Percentiles rank a stretch among this genome's conserved stretches.
Evolutionary conservation across 2,797 vertebrate genomes (phyloP).

Genomic region (Aeoliscus strigatus): DNA sequence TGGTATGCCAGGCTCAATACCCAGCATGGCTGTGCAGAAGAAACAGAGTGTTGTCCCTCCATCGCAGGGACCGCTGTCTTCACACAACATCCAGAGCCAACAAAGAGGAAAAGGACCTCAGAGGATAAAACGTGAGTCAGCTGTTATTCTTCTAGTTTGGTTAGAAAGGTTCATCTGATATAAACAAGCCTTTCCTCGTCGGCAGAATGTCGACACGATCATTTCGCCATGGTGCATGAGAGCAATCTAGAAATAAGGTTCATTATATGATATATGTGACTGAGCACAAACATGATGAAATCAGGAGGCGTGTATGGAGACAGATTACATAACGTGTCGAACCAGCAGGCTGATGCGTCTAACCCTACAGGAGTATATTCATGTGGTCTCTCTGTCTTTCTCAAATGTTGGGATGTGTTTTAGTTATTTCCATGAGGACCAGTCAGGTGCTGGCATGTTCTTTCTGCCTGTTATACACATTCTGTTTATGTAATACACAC

Average conservation of each 20-base stretch:
- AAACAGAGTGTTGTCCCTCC: slow-evolving; percentile 57
- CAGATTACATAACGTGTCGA: slow-evolving; percentile 23
- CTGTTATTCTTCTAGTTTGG: background rate
- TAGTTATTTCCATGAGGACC: slow-evolving; percentile 25
- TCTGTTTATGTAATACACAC: slow-evolving; percentile 17
- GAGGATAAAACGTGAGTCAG: slow-evolving; percentile 40
- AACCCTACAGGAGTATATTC: slow-evolving; percentile 7
- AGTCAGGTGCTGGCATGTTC: slow-evolving; percentile 51
- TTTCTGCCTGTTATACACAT: slow-evolving; percentile 22
- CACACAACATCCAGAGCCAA: slow-evolving; percentile 38
- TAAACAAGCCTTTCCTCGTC: slow-evolving; percentile 10
- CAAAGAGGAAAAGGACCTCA: slow-evolving; percentile 28
- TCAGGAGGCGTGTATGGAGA: background rate
- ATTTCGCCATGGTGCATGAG: too few species aligned
- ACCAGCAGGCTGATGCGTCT: slow-evolving; percentile 1
- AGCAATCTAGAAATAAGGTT: too few species aligned
- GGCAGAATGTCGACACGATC: slow-evolving; percentile 11
- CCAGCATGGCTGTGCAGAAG: slow-evolving; percentile 68
- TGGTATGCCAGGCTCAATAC: slow-evolving; percentile 57
- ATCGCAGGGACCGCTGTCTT: slow-evolving; percentile 54
- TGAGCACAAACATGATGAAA: background rate
- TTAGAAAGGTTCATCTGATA: background rate
- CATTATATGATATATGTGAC: too few species aligned
- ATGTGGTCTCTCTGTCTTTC: slow-evolving; percentile 6
- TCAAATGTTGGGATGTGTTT: background rate